These are phyloP conservation scores for Ophion costatus DNA, from an alignment of 2,888 invertebrate species.

Conservation along the genomic window DNA sequence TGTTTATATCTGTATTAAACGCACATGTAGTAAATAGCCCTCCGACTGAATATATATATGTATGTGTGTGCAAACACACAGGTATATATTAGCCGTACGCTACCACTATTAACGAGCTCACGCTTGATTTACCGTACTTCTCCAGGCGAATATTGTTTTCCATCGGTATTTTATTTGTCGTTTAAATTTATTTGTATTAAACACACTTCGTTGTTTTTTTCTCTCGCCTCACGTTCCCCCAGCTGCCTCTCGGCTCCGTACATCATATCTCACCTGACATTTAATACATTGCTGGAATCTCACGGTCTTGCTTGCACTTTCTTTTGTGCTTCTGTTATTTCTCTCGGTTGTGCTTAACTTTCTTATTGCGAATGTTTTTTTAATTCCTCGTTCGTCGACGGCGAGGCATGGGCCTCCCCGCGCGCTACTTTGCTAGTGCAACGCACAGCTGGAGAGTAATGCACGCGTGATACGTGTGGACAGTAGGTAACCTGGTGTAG, in stretches of 20 bases:
- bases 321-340: not conserved
- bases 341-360: not conserved
- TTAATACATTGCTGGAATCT: constrained; percentile 24
- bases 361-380: not conserved
- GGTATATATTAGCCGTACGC: constrained; percentile 11
- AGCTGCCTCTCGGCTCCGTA: constrained; percentile 4
- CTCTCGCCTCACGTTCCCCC: not conserved
- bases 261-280: constrained; percentile 32
- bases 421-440: not conserved
- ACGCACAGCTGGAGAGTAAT: constrained; percentile 9
- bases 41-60: not conserved
- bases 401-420: not conserved
- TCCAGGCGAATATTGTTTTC: constrained; percentile 55
- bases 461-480: constrained; percentile 18
- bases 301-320: not conserved
- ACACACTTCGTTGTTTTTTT: not conserved
- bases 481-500: not conserved
- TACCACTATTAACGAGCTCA: constrained; percentile 37
- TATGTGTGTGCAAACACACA: not conserved
- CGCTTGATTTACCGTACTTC: constrained; percentile 45
- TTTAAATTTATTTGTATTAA: not conserved
- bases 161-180: constrained; percentile 17
- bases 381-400: constrained; percentile 28
- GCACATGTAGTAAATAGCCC: constrained; percentile 2
- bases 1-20: constrained; percentile 38